phyloP scores from a whole-genome alignment of 2,888 invertebrate species.

The Drosophila macrospina region DNA sequence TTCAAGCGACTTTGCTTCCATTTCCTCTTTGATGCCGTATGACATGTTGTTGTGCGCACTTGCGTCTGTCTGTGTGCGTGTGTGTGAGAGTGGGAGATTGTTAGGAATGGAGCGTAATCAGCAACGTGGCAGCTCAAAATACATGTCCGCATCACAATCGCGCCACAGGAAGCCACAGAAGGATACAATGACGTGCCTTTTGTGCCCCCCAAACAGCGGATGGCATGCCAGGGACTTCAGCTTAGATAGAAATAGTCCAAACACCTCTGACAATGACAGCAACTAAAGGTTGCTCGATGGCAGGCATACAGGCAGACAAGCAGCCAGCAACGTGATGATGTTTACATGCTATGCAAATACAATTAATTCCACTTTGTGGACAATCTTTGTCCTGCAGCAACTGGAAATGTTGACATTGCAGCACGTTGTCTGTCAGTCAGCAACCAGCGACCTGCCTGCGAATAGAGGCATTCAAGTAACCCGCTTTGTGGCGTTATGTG shows the following conservation, averaged over 20 bases:
- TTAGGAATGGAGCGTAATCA: constrained; percentile 62
- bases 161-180: constrained; percentile 68
- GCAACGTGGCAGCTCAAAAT: constrained; percentile 68
- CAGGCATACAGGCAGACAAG: neutral
- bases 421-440: constrained; percentile 20
- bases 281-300: constrained; percentile 22
- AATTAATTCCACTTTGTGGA: constrained; percentile 80
- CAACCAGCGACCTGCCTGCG: neutral
- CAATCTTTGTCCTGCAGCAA: constrained; percentile 61
- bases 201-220: constrained; percentile 33
- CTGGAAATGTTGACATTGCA: constrained; percentile 68
- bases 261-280: constrained; percentile 38
- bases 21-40: constrained; percentile 49
- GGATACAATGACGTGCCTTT: constrained; percentile 66
- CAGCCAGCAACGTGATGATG: constrained; percentile 67
- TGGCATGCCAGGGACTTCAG: constrained; percentile 29
- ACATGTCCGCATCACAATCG: constrained; percentile 48
- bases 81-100: constrained; percentile 11
- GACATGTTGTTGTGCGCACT: constrained; percentile 44
- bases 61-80: neutral
- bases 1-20: constrained; percentile 42
- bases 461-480: constrained; percentile 34
- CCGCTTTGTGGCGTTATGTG: constrained; percentile 35
- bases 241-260: constrained; percentile 52
- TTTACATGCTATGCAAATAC: constrained; percentile 81